A percentile compares a stretch with the other conserved stretches of the same genome.
phyloP scores from a whole-genome alignment of 2,888 invertebrate species.

The Troides aeacus region DNA sequence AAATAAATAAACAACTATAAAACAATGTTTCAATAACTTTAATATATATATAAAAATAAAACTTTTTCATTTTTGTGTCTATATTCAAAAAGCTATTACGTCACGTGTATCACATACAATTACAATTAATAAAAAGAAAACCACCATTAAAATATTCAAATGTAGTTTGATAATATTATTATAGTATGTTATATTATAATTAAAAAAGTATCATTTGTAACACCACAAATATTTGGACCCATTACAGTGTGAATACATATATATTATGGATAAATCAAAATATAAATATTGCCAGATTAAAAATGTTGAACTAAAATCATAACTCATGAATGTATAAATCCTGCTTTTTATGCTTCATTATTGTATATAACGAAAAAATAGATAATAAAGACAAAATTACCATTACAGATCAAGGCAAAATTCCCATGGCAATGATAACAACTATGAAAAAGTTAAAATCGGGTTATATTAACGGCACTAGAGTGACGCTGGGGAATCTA shows the following conservation, averaged over 20 bases:
- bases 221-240: too few species aligned
- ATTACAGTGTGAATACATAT: too few species aligned
- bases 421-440: constrained; percentile 96
- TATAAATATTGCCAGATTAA: background rate
- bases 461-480: constrained; percentile 99
- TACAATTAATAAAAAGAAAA: too few species aligned
- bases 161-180: too few species aligned
- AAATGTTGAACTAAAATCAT: background rate
- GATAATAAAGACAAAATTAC: background rate
- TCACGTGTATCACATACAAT: background rate
- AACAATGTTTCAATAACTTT: background rate
- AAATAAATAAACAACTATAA: background rate
- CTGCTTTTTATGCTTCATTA: constrained; percentile 20
- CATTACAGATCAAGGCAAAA: constrained; percentile 90
- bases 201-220: too few species aligned
- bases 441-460: constrained; percentile 99
- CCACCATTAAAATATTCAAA: too few species aligned
- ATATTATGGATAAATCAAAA: background rate
- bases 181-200: too few species aligned
- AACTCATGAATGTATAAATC: constrained; percentile 1
- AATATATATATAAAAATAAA: background rate
- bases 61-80: background rate
- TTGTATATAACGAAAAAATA: background rate
- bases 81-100: background rate
- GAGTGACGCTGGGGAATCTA: constrained; percentile 96